These are phyloP conservation scores for Piezodorus guildinii DNA, from an alignment of 1,140 invertebrate species.

Conservation along the genomic window DNA sequence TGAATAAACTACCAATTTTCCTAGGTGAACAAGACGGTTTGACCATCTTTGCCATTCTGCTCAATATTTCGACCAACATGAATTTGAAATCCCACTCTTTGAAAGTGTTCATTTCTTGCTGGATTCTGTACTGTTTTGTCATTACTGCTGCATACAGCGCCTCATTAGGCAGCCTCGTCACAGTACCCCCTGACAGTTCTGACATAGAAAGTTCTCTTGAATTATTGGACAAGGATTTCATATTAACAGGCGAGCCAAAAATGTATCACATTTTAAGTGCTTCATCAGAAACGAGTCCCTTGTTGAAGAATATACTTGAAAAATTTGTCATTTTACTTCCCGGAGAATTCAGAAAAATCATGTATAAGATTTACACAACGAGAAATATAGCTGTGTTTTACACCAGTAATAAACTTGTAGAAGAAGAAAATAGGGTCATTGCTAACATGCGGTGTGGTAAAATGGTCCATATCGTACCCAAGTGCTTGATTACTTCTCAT, in stretches of 20 bases:
- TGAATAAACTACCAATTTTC: not conserved
- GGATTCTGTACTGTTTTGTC: constrained; percentile 29
- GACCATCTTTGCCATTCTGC: constrained; percentile 21
- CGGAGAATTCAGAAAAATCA: constrained; percentile 22
- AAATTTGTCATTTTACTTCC: constrained; percentile 28
- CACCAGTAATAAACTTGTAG: constrained; percentile 25
- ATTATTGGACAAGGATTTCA: constrained; percentile 26
- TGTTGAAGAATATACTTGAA: constrained; percentile 25
- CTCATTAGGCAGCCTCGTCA: constrained; percentile 30
- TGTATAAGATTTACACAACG: constrained; percentile 24
- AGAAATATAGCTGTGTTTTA: constrained; percentile 27
- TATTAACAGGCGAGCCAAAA: constrained; percentile 27
- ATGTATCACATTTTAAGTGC: constrained; percentile 29
- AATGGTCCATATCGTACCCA: not conserved
- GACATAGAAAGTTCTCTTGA: constrained; percentile 27
- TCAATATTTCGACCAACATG: constrained; percentile 25
- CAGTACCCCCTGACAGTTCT: constrained; percentile 26
- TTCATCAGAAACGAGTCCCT: constrained; percentile 25
- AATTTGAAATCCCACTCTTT: constrained; percentile 20
- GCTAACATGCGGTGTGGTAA: not conserved
- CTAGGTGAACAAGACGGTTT: not conserved
- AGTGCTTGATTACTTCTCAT: not conserved
- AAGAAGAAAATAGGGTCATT: constrained; percentile 18
- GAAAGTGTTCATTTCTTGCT: constrained; percentile 26
- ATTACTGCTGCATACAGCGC: constrained; percentile 28